These are phyloP conservation scores for Hiodon alosoides DNA, from an alignment of 2,113 vertebrate genomes.

Conservation along the genomic window DNA sequence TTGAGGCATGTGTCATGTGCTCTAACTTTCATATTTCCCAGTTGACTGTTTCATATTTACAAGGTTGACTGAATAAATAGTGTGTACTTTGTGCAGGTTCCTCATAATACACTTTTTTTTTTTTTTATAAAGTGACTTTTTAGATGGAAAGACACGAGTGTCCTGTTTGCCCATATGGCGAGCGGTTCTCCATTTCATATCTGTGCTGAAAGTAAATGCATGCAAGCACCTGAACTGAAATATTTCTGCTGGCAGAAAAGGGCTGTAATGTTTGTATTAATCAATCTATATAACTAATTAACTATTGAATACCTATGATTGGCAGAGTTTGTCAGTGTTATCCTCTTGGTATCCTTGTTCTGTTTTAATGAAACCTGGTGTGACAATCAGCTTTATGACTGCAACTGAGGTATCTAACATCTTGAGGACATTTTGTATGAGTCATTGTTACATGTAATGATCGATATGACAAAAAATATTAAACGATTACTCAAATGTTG, in stretches of 20 bases:
- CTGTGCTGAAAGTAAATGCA: conserved; percentile 2
- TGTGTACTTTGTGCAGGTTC: background rate
- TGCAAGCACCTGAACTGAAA: background rate
- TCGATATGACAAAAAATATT: conserved; percentile 36
- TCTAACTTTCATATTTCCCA: too few relatives aligned
- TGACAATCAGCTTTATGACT: conserved; percentile 38
- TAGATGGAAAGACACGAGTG: background rate
- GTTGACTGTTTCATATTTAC: too few relatives aligned
- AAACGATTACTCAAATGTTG: conserved; percentile 35
- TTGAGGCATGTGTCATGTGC: too few relatives aligned
- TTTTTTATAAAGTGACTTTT: background rate
- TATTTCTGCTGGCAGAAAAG: conserved; percentile 29
- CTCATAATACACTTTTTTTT: background rate
- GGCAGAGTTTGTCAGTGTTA: background rate
- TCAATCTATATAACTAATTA: background rate
- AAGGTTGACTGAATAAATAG: too few relatives aligned
- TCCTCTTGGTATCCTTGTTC: background rate
- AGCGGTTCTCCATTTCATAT: background rate
- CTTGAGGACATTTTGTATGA: conserved; percentile 39
- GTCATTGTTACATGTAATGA: conserved; percentile 42
- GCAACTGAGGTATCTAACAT: conserved; percentile 27
- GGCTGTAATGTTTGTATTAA: conserved; percentile 4
- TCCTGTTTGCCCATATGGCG: too few relatives aligned
- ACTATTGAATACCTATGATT: background rate
- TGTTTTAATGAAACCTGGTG: conserved; percentile 9